These are phyloP conservation scores for Rousettus leschenaultii DNA, from an alignment of 2,113 vertebrate species.

Conservation along the genomic window DNA sequence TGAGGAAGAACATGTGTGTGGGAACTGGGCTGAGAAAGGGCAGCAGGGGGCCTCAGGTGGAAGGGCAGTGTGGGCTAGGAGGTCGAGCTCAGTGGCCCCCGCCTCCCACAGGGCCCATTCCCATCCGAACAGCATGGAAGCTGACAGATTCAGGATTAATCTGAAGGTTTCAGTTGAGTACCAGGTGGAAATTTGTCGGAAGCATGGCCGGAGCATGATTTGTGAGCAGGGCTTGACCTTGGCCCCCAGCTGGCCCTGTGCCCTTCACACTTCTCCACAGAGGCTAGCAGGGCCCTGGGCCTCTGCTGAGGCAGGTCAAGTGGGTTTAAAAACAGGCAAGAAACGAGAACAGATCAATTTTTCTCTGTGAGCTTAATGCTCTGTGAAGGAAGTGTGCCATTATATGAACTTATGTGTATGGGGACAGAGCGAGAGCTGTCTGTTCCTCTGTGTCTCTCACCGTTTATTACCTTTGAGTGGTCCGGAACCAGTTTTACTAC, in stretches of 20 bases:
- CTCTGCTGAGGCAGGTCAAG: constrained; percentile 43
- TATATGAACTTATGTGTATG: neutral
- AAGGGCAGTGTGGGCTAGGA: constrained; percentile 49
- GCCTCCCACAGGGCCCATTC: constrained; percentile 59
- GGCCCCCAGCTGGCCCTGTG: neutral
- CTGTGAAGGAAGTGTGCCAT: constrained; percentile 41
- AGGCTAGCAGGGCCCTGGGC: neutral
- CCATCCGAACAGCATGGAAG: constrained; percentile 73
- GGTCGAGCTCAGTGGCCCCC: neutral
- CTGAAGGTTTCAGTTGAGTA: constrained; percentile 76
- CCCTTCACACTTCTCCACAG: constrained; percentile 7
- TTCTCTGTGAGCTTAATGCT: constrained; percentile 40
- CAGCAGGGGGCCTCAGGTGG: constrained; percentile 27
- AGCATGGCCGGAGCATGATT: constrained; percentile 46
- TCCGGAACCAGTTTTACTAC: neutral
- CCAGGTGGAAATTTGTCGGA: constrained; percentile 77
- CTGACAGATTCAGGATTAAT: constrained; percentile 81
- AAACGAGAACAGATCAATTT: neutral
- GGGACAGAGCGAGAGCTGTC: neutral
- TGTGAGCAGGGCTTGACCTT: constrained; percentile 62
- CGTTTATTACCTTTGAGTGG: neutral
- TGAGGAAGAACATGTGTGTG: neutral
- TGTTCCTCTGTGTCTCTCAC: neutral
- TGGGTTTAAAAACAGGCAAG: constrained; percentile 34
- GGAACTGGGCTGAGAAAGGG: constrained; percentile 31